Conservation (phyloP, 2,888 invertebrate genomes). For the Volucella inanis region DNA sequence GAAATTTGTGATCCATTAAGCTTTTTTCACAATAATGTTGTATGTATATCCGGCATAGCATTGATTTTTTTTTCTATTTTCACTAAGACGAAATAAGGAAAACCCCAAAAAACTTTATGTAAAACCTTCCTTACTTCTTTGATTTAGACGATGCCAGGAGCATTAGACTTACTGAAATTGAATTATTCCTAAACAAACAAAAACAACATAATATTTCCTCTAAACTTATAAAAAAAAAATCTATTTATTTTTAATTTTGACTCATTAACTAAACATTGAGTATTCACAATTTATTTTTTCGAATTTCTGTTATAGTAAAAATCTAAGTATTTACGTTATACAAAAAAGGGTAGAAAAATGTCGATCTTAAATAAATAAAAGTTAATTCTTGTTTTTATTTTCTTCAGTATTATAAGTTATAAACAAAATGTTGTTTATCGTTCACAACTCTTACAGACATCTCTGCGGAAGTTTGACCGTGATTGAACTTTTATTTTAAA, state of each 20-base stretch:
- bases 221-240: conserved; percentile 4
- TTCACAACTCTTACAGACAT: conserved; percentile 21
- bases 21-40: no score
- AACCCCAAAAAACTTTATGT: no score
- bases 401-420: neutral
- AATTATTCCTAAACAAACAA: neutral
- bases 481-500: conserved; percentile 28
- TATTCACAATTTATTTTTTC: conserved; percentile 33
- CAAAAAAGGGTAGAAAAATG: conserved; percentile 19
- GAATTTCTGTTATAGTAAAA: conserved; percentile 31
- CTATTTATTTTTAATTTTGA: conserved; percentile 16
- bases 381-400: conserved; percentile 4
- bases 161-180: neutral
- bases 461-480: conserved; percentile 15
- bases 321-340: conserved; percentile 15
- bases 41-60: no score
- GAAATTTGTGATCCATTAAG: no score
- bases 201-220: neutral
- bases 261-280: conserved; percentile 48
- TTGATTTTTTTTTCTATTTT: no score
- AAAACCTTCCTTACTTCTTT: no score
- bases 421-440: conserved; percentile 13
- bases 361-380: conserved; percentile 6
- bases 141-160: no score
- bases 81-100: no score